Evolutionary conservation across 1,140 invertebrate genomes (phyloP).

Genomic region (Orchestia grillus): DNA sequence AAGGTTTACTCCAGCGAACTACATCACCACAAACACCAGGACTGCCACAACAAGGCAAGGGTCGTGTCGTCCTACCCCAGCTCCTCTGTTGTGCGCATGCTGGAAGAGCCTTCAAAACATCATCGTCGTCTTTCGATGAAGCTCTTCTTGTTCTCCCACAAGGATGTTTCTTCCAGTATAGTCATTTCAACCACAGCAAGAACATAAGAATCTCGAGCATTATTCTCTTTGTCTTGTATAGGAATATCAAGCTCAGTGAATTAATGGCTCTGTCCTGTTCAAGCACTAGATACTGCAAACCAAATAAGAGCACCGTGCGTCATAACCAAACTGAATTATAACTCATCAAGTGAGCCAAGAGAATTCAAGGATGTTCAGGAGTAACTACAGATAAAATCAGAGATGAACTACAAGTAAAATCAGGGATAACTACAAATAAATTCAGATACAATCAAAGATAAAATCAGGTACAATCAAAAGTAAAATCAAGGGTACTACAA

Average conservation of each 20-base stretch:
- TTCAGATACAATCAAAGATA: too few relatives aligned
- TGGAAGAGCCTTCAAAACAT: too few relatives aligned
- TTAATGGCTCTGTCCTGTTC: not conserved
- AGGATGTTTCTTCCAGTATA: not conserved
- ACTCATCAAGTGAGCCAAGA: not conserved
- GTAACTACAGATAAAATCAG: too few relatives aligned
- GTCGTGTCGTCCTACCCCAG: too few relatives aligned
- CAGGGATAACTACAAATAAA: too few relatives aligned
- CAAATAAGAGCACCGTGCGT: not conserved
- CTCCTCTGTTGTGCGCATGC: too few relatives aligned
- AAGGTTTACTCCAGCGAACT: too few relatives aligned
- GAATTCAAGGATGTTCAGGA: not conserved
- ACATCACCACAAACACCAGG: too few relatives aligned
- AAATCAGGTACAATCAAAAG: too few relatives aligned
- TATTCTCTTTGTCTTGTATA: not conserved
- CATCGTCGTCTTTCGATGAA: too few relatives aligned
- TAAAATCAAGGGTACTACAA: not conserved
- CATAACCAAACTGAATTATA: not conserved
- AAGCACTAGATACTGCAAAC: not conserved
- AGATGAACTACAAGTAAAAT: too few relatives aligned
- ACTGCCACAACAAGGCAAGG: too few relatives aligned
- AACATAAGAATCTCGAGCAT: not conserved
- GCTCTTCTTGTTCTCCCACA: not conserved
- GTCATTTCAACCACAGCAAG: not conserved
- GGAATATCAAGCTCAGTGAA: not conserved